Base-by-base conservation (phyloP, 2,888 invertebrate genomes). In the Bembecia ichneumoniformis region DNA sequence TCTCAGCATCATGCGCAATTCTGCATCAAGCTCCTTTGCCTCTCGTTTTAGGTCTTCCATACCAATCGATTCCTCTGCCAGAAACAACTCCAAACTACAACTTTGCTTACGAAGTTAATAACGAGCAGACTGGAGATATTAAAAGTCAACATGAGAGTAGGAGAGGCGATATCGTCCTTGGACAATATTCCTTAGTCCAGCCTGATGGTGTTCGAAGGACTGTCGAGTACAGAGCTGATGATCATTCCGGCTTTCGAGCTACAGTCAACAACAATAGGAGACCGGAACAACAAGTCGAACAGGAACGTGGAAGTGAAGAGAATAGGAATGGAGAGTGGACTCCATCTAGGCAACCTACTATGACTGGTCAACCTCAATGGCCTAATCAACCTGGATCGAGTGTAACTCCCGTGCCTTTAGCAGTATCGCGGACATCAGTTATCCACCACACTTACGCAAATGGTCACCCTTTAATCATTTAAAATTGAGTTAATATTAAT, bases 141-240 rank as follows among this genome's bases (percentile, higher is more conserved):
- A 89, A 90, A 57, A 87, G 74, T 56, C 89, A 89, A 55, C 81
- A 82, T 0, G 90, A 90, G 60, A 78, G 73, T 50, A 74, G 89
- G 43, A 71, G 77, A 55, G 89, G 88, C 1, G 88, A 88, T 50
- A 75, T 77, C 1, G 88, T 89, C 0, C 70, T 83, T 16, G 89
- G 90, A 34, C 88, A 88, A 54, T 90, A 89, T 64, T 84, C 88
- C 1, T 63, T 90, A 14, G 60, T 82, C 1, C 89, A 89, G 55
- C 83, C 90, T 50, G 89, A 90, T 67, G 90, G 90, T 4, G 63
- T 88, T 1, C 73, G 77, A 54, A 82, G 90, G 57, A 87, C 78
- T 3, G 90, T 89, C 1, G 88, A 89, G 51, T 90, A 90, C 62
- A 82, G 79, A 58, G 88, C 89, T 43, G 88, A 89, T 60, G 83